These are phyloP conservation scores for Odontocolon sp. DNA, from an alignment of 2,888 invertebrate genomes.

Conservation along the genomic window DNA sequence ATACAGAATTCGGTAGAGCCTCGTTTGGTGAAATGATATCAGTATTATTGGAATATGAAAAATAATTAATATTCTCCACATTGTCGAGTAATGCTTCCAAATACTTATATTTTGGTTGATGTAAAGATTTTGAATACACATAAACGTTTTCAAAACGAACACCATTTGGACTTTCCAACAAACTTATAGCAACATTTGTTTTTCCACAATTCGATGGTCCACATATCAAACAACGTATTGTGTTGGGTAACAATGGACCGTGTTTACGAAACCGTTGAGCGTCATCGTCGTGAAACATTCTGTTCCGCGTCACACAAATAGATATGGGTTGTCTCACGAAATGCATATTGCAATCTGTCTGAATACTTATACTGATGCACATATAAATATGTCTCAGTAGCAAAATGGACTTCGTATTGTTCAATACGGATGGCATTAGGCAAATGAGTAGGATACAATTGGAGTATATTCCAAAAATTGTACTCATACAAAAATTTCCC, in stretches of 20 bases:
- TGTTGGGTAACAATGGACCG: constrained; percentile 67
- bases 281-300: not conserved
- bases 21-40: constrained; percentile 63
- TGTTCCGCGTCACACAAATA: not conserved
- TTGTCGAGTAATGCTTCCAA: constrained; percentile 26
- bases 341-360: too few relatives aligned
- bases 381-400: too few relatives aligned
- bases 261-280: constrained; percentile 49
- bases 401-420: too few relatives aligned
- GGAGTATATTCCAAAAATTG: too few relatives aligned
- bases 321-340: not conserved
- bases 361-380: too few relatives aligned
- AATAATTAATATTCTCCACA: constrained; percentile 4
- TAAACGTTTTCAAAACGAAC: constrained; percentile 45
- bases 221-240: constrained; percentile 53
- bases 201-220: constrained; percentile 61
- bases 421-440: too few relatives aligned
- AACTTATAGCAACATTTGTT: constrained; percentile 60
- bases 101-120: constrained; percentile 56
- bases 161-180: constrained; percentile 54
- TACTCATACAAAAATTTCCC: too few relatives aligned
- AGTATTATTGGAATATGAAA: constrained; percentile 26
- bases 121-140: constrained; percentile 54
- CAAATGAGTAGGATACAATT: too few relatives aligned
- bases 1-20: constrained; percentile 70